Conservation (phyloP, 1,140 invertebrate genomes). For the Pseudomyrmex concolor region DNA sequence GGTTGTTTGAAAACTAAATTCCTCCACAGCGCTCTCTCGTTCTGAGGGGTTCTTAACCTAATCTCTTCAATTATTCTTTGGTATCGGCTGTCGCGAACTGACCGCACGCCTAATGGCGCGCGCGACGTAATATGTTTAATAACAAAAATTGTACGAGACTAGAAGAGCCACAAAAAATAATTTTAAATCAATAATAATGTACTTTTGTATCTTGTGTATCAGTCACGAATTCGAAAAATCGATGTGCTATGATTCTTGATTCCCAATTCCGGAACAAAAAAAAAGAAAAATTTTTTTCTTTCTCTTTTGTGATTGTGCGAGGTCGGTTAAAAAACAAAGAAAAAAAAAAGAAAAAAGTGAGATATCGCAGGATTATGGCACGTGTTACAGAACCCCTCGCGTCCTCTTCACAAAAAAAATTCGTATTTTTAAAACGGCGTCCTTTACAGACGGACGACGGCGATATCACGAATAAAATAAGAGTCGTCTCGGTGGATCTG, state of each 20-base stretch:
- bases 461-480: constrained; percentile 56
- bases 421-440: not conserved
- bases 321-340: not conserved
- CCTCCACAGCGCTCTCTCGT: constrained; percentile 2
- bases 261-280: not conserved
- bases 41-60: constrained; percentile 78
- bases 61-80: constrained; percentile 81
- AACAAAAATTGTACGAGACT: constrained; percentile 47
- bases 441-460: constrained; percentile 44
- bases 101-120: not conserved
- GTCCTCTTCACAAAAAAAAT: not conserved
- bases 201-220: too few species aligned
- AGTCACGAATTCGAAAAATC: not conserved
- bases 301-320: not conserved
- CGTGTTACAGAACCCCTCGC: constrained; percentile 55
- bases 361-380: constrained; percentile 41
- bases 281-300: not conserved
- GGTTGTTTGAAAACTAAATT: constrained; percentile 35
- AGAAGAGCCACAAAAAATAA: constrained; percentile 14
- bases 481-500: constrained; percentile 63
- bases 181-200: not conserved
- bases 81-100: constrained; percentile 79
- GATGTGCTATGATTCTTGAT: not conserved
- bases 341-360: not conserved
- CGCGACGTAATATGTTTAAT: constrained; percentile 35